Percentiles rank a stretch among this genome's conserved stretches.
Evolutionary conservation across 2,113 vertebrate genomes (phyloP).

Genomic region (Anguilla rostrata): DNA sequence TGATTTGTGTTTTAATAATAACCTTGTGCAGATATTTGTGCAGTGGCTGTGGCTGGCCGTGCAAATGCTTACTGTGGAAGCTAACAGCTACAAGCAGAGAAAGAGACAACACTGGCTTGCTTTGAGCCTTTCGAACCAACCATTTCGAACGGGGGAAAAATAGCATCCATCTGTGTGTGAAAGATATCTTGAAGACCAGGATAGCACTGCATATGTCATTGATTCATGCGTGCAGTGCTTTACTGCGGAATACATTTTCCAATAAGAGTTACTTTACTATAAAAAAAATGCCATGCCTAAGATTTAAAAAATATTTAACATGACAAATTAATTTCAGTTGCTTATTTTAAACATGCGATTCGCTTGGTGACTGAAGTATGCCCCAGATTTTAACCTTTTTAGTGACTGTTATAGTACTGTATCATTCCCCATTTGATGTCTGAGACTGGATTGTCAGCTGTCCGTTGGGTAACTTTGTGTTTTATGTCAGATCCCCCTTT

Average conservation of each 20-base stretch:
- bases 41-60: neutral
- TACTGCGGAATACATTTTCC: neutral
- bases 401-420: too few species aligned
- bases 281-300: neutral
- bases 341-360: too few species aligned
- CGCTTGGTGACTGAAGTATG: too few species aligned
- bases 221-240: too few species aligned
- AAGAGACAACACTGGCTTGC: neutral
- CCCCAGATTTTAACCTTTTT: too few species aligned
- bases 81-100: neutral
- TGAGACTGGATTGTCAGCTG: too few species aligned
- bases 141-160: neutral
- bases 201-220: neutral
- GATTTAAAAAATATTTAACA: neutral
- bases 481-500: too few species aligned
- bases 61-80: neutral
- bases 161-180: neutral
- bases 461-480: too few species aligned
- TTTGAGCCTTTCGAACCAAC: neutral
- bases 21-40: neutral
- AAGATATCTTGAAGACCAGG: neutral
- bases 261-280: neutral
- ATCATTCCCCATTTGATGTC: too few species aligned
- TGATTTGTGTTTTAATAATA: neutral
- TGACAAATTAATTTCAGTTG: too few species aligned